Evolutionary conservation across 2,888 invertebrate species (phyloP).

Genomic region (Cantharis flavilabris): DNA sequence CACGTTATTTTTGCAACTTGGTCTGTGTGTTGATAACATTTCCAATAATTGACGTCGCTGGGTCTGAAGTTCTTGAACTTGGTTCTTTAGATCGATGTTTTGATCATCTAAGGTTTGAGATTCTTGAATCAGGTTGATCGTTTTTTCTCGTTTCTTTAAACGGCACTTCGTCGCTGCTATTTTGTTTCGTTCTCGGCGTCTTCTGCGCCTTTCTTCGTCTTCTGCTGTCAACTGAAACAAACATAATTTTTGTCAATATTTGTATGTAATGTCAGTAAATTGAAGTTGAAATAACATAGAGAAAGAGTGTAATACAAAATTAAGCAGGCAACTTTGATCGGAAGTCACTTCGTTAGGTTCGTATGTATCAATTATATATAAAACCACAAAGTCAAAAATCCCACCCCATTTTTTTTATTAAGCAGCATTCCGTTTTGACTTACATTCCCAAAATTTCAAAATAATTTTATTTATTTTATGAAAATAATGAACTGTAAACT

Average conservation of each 20-base stretch:
- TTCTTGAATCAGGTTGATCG: conserved; percentile 83
- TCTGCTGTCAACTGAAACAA: conserved; percentile 79
- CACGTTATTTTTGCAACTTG: conserved; percentile 65
- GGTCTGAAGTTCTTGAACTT: conserved; percentile 80
- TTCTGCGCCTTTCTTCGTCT: conserved; percentile 84
- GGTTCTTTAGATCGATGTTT: conserved; percentile 81
- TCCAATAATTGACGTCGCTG: conserved; percentile 79
- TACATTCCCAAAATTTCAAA: too few relatives aligned
- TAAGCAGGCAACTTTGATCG: background rate
- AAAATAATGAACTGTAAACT: background rate
- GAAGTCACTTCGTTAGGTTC: too few relatives aligned
- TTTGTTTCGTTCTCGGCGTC: conserved; percentile 89
- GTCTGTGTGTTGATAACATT: conserved; percentile 76
- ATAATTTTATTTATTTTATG: too few relatives aligned
- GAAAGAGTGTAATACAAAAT: too few relatives aligned
- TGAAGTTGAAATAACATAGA: too few relatives aligned
- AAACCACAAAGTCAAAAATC: too few relatives aligned
- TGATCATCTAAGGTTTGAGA: conserved; percentile 84
- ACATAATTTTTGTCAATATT: conserved; percentile 18
- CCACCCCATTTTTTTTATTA: too few relatives aligned
- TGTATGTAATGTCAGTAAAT: too few relatives aligned
- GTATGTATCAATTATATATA: too few relatives aligned
- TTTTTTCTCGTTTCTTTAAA: conserved; percentile 89
- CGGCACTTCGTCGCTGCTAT: conserved; percentile 94
- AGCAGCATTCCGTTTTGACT: too few relatives aligned